Base-by-base conservation (phyloP, 2,113 vertebrate genomes). In the Phylloscopus trochiloides region DNA sequence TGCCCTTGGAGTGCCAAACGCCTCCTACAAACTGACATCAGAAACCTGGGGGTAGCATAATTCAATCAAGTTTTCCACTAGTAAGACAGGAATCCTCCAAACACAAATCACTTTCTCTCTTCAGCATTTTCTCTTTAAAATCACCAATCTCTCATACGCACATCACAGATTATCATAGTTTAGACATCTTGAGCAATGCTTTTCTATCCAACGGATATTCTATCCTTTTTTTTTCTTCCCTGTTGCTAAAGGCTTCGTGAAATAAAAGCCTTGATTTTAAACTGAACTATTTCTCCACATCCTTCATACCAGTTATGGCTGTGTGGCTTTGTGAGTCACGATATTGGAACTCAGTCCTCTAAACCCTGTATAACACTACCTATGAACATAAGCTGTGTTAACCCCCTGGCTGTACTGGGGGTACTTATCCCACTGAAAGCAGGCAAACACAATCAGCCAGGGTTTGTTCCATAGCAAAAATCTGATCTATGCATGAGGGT, bases 401-500 rank as follows among this genome's bases (percentile, higher is more conserved):
- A 55, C 9, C 4, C 40, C n/a, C n/a, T 18, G 14, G 34, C 29
- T 47, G 51, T 4, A 40, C 10, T 51, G n/a, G 17, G 3, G n/a
- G 7, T 24, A 82, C 40, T 57, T 26, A 82, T 45, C 10, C 57
- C 42, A 40, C 0, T 15, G 42, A 72, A 85, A 68, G 18, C 66
- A 72, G 47, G 47, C 55, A 52, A 67, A 72, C 6, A 19, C 26
- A 2, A 55, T 29, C 24, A 42, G 36, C 54, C 42, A 50, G 73
- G 24, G 18, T 70, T 21, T 50, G 32, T 17, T 65, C 75, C 51
- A 8, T 5, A n/a, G 31, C 20, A 52, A 63, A 86, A 77, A 40
- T 21, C 3, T 5, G 0, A 34, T 38, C 21, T 50, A 3, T 18
- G 28, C 70, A 3, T 0, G 9, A 63, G n/a, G 21, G 57, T 26